These are phyloP conservation scores for Neodon shergylaensis DNA, from an alignment of 2,113 vertebrate species.

Conservation along the genomic window DNA sequence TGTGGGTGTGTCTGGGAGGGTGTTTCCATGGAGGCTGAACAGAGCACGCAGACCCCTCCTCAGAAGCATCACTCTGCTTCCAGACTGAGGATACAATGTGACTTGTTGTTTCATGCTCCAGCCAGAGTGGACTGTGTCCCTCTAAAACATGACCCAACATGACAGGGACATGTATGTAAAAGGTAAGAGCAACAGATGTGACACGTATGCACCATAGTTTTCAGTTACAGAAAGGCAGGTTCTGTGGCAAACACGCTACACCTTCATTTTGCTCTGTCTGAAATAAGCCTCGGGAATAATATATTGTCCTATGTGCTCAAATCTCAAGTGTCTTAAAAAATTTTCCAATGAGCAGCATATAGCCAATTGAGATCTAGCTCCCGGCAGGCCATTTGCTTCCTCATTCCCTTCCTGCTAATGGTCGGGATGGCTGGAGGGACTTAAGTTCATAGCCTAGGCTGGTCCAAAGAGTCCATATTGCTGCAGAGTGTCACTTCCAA, in stretches of 20 bases:
- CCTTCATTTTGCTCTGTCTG: not conserved
- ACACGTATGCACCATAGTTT: not conserved
- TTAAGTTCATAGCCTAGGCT: not conserved
- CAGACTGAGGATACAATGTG: not conserved
- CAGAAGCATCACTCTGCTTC: not conserved
- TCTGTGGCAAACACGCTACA: not conserved
- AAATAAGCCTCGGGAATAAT: conserved; percentile 31
- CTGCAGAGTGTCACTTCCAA: not conserved
- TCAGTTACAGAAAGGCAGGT: not conserved
- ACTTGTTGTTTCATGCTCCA: not conserved
- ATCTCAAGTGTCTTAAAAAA: not conserved
- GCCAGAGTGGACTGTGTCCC: not conserved
- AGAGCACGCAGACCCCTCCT: not conserved
- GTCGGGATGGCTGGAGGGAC: not conserved
- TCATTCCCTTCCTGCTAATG: not conserved
- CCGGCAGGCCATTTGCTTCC: not conserved
- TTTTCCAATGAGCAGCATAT: conserved; percentile 43
- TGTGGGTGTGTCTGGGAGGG: not conserved
- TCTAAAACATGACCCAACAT: not conserved
- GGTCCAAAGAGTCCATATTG: not conserved
- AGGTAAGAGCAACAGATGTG: not conserved
- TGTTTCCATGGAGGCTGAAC: not conserved
- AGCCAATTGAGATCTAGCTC: not conserved
- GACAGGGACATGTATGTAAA: not conserved
- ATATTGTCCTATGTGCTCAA: not conserved